Percentiles rank a stretch among this genome's conserved stretches.
Evolutionary conservation across 2,888 invertebrate species (phyloP).

Genomic region (Ophioninae sp.): DNA sequence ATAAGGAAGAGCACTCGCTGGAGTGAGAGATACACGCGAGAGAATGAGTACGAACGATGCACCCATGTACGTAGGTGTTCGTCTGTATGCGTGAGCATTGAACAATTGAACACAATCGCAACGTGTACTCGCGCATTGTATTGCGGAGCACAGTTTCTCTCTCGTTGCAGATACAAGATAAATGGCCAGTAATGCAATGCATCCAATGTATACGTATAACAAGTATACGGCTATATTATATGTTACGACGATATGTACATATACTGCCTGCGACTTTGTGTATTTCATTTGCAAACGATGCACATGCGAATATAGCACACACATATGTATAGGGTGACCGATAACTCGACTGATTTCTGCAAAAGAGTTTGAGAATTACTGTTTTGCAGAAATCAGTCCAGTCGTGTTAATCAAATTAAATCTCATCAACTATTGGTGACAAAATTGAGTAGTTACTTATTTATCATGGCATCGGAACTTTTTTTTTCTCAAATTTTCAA

Average conservation of each 20-base stretch:
- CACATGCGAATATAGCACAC: slow-evolving; percentile 25
- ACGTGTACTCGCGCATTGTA: slow-evolving; percentile 50
- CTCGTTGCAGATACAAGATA: slow-evolving; percentile 65
- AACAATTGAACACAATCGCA: slow-evolving; percentile 30
- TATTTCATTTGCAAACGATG: slow-evolving; percentile 25
- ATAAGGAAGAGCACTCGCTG: slow-evolving; percentile 14
- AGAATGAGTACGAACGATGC: slow-evolving; percentile 51
- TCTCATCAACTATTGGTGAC: too few relatives aligned
- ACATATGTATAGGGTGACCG: not conserved
- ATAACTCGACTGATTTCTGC: too few relatives aligned
- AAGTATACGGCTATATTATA: slow-evolving; percentile 21
- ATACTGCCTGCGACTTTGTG: not conserved
- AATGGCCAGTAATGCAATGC: slow-evolving; percentile 61
- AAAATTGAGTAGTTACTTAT: too few relatives aligned
- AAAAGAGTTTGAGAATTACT: too few relatives aligned
- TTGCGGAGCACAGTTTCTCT: slow-evolving; percentile 41
- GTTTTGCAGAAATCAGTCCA: too few relatives aligned
- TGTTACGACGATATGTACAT: slow-evolving; percentile 11
- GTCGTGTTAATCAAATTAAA: too few relatives aligned
- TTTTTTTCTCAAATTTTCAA: too few relatives aligned
- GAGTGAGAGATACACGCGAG: slow-evolving; percentile 40
- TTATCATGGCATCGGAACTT: too few relatives aligned
- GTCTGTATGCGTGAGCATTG: slow-evolving; percentile 11
- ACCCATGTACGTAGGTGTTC: not conserved
- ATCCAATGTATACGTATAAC: slow-evolving; percentile 43